Evolutionary conservation across 2,113 vertebrate species (phyloP).

Genomic region (Nothoprocta pentlandii): DNA sequence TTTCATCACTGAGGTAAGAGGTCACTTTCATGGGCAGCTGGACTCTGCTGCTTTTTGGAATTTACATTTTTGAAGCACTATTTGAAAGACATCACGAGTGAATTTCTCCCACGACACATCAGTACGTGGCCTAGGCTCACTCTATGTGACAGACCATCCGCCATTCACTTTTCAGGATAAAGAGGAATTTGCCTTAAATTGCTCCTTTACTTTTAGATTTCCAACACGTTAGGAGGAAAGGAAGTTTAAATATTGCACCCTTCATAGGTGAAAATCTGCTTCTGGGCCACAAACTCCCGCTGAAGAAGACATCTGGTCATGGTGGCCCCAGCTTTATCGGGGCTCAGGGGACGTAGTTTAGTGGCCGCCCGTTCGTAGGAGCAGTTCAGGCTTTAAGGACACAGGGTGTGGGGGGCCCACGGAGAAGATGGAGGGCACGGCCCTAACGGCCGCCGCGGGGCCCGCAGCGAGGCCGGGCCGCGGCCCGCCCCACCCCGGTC

Average conservation of each 20-base stretch:
- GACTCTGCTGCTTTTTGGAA: background rate
- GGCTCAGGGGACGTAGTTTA: background rate
- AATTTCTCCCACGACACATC: background rate
- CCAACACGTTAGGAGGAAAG: background rate
- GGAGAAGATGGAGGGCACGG: background rate
- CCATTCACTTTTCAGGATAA: background rate
- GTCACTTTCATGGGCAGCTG: background rate
- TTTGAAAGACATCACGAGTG: background rate
- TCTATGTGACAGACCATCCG: background rate
- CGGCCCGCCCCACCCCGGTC: background rate
- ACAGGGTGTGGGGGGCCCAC: too few relatives aligned
- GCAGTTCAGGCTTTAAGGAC: too few relatives aligned
- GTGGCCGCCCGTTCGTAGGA: background rate
- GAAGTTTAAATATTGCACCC: too few relatives aligned
- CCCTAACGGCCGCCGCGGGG: too few relatives aligned
- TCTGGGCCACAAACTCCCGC: accelerated
- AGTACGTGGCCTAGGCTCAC: background rate
- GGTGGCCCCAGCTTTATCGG: background rate
- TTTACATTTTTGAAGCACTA: background rate
- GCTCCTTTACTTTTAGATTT: background rate
- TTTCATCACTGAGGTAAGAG: background rate
- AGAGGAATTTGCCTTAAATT: background rate
- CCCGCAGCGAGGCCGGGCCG: background rate
- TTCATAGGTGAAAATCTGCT: accelerated
- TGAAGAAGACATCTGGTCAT: accelerated